Evolutionary conservation across 2,888 invertebrate genomes (phyloP), one percentile per base, ranked within the genome.

Genomic region (Augochlorella aurata): DNA sequence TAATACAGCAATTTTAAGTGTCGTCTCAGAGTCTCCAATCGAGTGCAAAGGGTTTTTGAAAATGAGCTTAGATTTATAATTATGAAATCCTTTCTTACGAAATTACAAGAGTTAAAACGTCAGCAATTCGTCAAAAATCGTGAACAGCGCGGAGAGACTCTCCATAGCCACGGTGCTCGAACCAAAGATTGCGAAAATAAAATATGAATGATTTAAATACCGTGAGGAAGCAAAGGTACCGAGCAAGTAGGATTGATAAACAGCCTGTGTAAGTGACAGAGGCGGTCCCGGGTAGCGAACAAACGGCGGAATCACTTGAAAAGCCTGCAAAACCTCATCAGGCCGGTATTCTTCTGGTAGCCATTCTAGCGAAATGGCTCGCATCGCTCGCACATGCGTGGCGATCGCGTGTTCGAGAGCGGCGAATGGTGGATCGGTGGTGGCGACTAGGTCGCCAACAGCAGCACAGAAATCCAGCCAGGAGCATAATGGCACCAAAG

Each of bases 401-500:
- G 68, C 61, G 50, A 54, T 29, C 54, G 61, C 44, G 29, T 21
- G 71, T 18, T 12, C 50, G 38, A 47, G 38, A 45, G 38, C 44
- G 50, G 68, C 16, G 14, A 44, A 70, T 58, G 70, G 72, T 50
- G 69, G 72, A 83, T 83, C 83, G 72, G 67, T 44, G 21, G 74
- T 47, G 75, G 83, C 75, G 79, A 73, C 78, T 72, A 78, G 78
- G 54, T 81, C 82, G 82, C 77, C 74, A 38, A 54, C 65, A 77
- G 79, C 38, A 54, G 77, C 74, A 81, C 54, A 78, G 58, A 67
- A 70, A 50, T 77, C 54, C 77, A 74, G 58, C 75, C 29, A 45
- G 47, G 68, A 54, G 74, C 73, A 72, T 77, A 86, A 74, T 78
- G 80, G 82, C 74, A 82, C 79, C 80, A 77, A 82, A 65, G 77